A percentile compares a stretch with the other conserved stretches of the same genome.
Evolutionary conservation across 2,113 vertebrate genomes (phyloP).

Genomic region (Heliornis fulica): DNA sequence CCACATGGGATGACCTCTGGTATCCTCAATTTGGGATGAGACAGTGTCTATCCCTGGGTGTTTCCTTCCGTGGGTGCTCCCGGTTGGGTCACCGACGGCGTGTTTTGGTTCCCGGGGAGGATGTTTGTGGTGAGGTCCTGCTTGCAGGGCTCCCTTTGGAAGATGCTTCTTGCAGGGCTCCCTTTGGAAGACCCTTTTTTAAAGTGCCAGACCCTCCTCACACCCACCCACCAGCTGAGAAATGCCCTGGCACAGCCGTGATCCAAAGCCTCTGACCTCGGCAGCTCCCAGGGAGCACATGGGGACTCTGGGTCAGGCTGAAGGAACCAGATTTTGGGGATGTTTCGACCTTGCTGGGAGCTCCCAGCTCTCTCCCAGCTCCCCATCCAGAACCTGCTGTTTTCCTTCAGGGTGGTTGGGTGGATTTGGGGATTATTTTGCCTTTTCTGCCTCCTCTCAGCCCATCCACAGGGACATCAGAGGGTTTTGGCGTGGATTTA

Average conservation of each 20-base stretch:
- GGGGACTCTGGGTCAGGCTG: not conserved
- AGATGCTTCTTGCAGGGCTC: not conserved
- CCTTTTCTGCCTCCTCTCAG: not conserved
- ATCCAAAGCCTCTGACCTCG: not conserved
- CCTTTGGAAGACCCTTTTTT: not conserved
- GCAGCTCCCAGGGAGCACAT: not conserved
- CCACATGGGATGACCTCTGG: no score
- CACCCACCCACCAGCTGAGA: fast-evolving
- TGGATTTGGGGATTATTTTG: not conserved
- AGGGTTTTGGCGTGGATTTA: not conserved
- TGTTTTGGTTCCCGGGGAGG: not conserved
- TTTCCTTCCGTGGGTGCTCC: not conserved
- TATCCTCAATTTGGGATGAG: fast-evolving
- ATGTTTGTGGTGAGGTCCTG: not conserved
- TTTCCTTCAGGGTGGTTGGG: fast-evolving
- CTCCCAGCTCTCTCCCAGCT: not conserved
- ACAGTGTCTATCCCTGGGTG: fast-evolving
- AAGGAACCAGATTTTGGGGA: not conserved
- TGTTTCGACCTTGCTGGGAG: not conserved
- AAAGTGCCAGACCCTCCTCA: not conserved
- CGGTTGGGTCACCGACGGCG: fast-evolving
- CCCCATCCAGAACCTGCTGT: not conserved
- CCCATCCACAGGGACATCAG: not conserved
- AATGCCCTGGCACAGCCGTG: not conserved
- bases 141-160: not conserved